Evolutionary conservation across 2,113 vertebrate genomes (phyloP), one percentile per base, ranked within the genome.

Genomic region (Toxotes chatareus): DNA sequence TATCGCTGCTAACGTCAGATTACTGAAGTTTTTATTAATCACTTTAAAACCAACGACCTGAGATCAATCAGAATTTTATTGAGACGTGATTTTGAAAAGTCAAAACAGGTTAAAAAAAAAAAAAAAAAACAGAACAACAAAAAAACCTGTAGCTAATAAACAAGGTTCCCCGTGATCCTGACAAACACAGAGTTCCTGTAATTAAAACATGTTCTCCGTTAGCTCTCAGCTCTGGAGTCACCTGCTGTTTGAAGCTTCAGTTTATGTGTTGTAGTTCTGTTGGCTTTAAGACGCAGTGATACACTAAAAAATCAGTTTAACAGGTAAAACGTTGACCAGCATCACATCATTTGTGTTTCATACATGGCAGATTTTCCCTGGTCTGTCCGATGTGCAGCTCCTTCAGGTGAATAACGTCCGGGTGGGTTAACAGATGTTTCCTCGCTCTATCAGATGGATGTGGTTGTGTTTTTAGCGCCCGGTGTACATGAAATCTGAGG

Each of bases 401-500:
- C 21, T 1, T 21, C 49, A 19, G 14, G 19, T 49, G 1, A 49
- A 7, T 10, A n/a, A 53, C 19, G 7, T 53, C 46, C 7, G 11
- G 31, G 3, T 4, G 32, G 53, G 40, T 17, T 1, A 34, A 16
- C 14, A 21, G 0, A 12, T 59, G 55, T 64, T 36, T 34, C 56
- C 5, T 1, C 7, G 55, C 12, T 23, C 4, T 3, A n/a, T 70
- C 4, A 2, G 32, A 47, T 3, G 61, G 38, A n/a, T 2, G 21
- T 23, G 4, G 0, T 32, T 85, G 83, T 91, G 23, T 51, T 76
- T 79, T 95, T 86, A 98, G 88, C 95, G 96, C 80, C 97, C 95
- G n/a, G 94, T 95, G 94, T 95, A 97, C 89, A 97, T 91, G 66
- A 96, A 94, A 94, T 98, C 97, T 99, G 95, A 89, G 73, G 55